A percentile compares a stretch with the other conserved stretches of the same genome.
Evolutionary conservation across 2,113 vertebrate species (phyloP).

Genomic region (Gymnarchus niloticus): DNA sequence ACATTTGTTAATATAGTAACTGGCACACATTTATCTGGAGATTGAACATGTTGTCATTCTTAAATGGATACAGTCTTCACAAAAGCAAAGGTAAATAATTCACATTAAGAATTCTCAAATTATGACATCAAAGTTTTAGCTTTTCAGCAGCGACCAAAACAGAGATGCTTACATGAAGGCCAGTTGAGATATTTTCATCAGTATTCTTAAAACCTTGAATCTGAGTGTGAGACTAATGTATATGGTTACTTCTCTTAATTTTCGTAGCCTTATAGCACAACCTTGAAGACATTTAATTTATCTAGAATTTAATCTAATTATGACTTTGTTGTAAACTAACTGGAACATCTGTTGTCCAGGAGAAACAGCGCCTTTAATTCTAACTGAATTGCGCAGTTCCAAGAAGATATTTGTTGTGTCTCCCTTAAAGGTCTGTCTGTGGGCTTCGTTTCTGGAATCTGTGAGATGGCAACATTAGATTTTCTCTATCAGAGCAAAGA

Average conservation of each 20-base stretch:
- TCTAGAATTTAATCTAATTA: neutral
- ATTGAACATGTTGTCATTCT: constrained; percentile 2
- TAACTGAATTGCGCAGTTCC: neutral
- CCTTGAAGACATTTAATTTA: neutral
- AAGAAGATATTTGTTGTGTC: neutral
- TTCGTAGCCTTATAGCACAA: neutral
- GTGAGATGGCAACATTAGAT: neutral
- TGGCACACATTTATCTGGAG: neutral
- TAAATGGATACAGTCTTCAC: neutral
- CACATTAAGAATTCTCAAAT: constrained; percentile 12
- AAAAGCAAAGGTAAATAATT: constrained; percentile 8
- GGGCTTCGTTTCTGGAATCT: constrained; percentile 19
- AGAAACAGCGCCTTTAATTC: neutral
- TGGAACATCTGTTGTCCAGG: neutral
- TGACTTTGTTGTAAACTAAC: neutral
- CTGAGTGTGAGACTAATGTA: neutral
- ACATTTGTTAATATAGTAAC: constrained; percentile 14
- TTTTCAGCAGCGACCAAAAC: constrained; percentile 9
- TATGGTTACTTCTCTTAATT: neutral
- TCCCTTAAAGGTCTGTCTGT: neutral
- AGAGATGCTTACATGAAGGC: neutral
- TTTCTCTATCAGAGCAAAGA: neutral
- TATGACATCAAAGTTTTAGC: constrained; percentile 4
- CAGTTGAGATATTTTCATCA: neutral
- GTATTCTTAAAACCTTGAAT: neutral